Conservation (phyloP, 30 jellyfish, hydroid and myxozoan genomes). For the Cassiopea xamachana region DNA sequence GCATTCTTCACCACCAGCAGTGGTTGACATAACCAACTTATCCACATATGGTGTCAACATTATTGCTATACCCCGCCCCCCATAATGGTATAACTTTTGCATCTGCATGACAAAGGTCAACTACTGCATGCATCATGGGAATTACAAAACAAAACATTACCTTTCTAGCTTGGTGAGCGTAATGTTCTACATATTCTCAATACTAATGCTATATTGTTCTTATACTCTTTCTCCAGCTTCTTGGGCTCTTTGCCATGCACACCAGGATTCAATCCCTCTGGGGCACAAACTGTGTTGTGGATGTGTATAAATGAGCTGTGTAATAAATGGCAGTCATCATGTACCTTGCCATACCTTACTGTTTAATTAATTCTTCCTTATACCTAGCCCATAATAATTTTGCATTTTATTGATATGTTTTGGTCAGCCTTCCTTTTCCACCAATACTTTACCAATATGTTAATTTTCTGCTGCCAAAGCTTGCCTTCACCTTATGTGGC, state of each 20-base stretch:
- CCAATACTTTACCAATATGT: slow-evolving; percentile 45
- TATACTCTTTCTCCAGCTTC: slow-evolving; percentile 47
- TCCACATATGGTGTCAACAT: background rate
- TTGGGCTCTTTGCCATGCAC: slow-evolving; percentile 62
- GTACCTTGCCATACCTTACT: background rate
- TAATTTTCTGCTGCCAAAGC: slow-evolving; percentile 20
- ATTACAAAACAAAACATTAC: no score
- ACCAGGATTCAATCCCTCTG: slow-evolving; percentile 6
- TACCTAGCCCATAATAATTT: slow-evolving; percentile 8
- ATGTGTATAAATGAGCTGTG: no score
- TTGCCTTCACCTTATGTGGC: slow-evolving; percentile 18
- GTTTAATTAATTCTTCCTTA: slow-evolving; percentile 57
- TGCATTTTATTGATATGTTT: slow-evolving; percentile 21
- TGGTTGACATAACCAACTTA: background rate
- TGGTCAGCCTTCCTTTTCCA: slow-evolving; percentile 70
- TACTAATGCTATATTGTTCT: background rate
- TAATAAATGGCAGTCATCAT: no score
- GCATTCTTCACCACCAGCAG: background rate
- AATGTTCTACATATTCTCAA: background rate
- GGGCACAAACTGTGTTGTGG: no score
- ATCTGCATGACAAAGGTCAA: background rate
- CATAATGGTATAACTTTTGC: background rate
- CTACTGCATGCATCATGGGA: background rate
- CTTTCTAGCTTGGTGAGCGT: background rate
- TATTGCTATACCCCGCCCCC: background rate